These are phyloP conservation scores for Haemorhous mexicanus DNA, from an alignment of 2,113 vertebrate genomes.

Conservation along the genomic window DNA sequence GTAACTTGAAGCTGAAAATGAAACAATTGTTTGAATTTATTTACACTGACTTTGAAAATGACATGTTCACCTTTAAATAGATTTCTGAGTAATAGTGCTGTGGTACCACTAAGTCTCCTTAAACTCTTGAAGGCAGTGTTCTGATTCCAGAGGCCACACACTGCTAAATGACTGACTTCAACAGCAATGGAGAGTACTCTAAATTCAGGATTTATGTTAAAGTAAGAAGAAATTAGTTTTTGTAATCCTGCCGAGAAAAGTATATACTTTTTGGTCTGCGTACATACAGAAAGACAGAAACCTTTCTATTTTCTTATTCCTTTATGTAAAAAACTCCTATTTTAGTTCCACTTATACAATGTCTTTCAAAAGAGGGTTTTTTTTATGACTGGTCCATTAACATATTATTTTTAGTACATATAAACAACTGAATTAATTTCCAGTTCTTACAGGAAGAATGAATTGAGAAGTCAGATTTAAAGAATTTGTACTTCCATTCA, in stretches of 20 bases:
- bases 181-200: background rate
- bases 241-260: background rate
- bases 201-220: constrained; percentile 4
- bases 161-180: constrained; percentile 22
- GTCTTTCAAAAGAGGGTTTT: background rate
- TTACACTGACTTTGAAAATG: constrained; percentile 27
- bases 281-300: background rate
- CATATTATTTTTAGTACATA: background rate
- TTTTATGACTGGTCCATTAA: background rate
- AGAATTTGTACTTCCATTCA: background rate
- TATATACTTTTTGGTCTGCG: background rate
- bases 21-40: constrained; percentile 19
- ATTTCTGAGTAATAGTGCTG: background rate
- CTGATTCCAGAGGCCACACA: background rate
- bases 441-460: background rate
- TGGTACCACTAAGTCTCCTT: background rate
- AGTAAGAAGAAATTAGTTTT: background rate
- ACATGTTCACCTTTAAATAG: constrained; percentile 39
- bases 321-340: background rate
- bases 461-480: background rate
- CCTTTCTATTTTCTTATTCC: background rate
- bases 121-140: background rate
- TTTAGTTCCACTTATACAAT: background rate
- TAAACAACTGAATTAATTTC: background rate
- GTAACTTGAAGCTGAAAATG: constrained; percentile 9